Evolutionary conservation across 2,797 vertebrate species (phyloP), one percentile per base, ranked within the genome.

Genomic region (Mionectes olivaceus): DNA sequence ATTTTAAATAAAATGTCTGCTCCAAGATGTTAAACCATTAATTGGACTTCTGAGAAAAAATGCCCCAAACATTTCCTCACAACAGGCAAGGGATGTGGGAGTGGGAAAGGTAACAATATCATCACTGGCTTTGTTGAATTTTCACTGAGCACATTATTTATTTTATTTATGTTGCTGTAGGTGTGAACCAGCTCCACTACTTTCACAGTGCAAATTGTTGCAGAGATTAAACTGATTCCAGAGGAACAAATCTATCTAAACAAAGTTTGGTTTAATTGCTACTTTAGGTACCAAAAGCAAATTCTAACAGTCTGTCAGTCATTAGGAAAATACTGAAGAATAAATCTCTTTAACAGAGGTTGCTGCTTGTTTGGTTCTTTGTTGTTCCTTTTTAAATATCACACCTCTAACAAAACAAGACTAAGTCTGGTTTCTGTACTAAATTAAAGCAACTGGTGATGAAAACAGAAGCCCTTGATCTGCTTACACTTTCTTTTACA

Each of bases 1-100:
- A 87, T 49, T 93, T 95, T 94, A 85, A 97, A 71, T 74, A 76
- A 14, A 87, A 57, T 49, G 21, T 82, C 67, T 41, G 47, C 50
- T 81, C 53, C 59, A 86, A 71, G 82, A 60, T 17, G 22, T 60
- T 47, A 71, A 89, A 93, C 77, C 30, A 18, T 71, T 59, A 83
- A 78, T 4, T 75, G 33, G 33, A 84, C 68, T 89, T 87, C 44
- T 37, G 53, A 91, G 30, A 90, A 89, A 23, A 92, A 89, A 79
- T 11, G 52, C 28, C 57, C 13, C 65, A n/a, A 92, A 73, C 55
- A 82, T 47, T 10, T 56, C 90, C 56, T 79, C 55, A 47, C 65
- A 55, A 55, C 46, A 90, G 37, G 21, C 68, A 77, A 4, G 8
- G 28, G 12, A 3, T 14, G 10, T 37, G 30, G 67, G 33, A 60